These are phyloP conservation scores for Syngnathoides biaculeatus DNA, from an alignment of 2,113 vertebrate genomes.

Conservation along the genomic window DNA sequence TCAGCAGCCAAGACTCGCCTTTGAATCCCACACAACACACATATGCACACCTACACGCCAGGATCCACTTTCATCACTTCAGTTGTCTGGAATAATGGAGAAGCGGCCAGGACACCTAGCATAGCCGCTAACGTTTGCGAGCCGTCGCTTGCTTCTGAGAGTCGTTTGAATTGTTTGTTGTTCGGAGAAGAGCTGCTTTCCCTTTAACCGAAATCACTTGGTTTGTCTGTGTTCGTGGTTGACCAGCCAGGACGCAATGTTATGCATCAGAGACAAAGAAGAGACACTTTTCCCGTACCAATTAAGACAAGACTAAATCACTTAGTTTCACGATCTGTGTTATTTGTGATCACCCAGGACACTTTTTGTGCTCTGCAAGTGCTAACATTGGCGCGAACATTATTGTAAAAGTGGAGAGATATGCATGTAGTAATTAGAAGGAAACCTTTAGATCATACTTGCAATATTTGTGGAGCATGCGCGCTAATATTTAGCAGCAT, in stretches of 20 bases:
- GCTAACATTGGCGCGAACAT: too few relatives aligned
- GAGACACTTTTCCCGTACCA: not conserved
- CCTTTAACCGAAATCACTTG: not conserved
- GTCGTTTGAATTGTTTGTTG: not conserved
- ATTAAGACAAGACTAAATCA: too few relatives aligned
- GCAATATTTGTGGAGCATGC: too few relatives aligned
- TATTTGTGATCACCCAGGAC: too few relatives aligned
- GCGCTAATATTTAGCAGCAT: too few relatives aligned
- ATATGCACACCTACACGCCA: slow-evolving; percentile 17
- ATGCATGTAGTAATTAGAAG: too few relatives aligned
- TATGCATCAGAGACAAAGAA: not conserved
- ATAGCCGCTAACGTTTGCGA: too few relatives aligned
- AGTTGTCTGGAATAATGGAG: not conserved
- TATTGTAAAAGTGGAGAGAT: too few relatives aligned
- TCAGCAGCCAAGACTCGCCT: slow-evolving; percentile 27
- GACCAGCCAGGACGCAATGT: not conserved
- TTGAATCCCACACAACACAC: slow-evolving; percentile 25
- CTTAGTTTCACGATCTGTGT: not conserved
- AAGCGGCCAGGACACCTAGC: not conserved
- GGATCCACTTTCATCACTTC: not conserved
- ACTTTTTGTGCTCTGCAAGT: too few relatives aligned
- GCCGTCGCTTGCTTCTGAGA: not conserved
- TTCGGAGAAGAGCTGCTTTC: not conserved
- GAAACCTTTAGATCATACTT: too few relatives aligned
- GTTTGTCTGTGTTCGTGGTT: not conserved